These are phyloP conservation scores for Girardinichthys multiradiatus DNA, from an alignment of 2,113 vertebrate genomes.

Conservation along the genomic window DNA sequence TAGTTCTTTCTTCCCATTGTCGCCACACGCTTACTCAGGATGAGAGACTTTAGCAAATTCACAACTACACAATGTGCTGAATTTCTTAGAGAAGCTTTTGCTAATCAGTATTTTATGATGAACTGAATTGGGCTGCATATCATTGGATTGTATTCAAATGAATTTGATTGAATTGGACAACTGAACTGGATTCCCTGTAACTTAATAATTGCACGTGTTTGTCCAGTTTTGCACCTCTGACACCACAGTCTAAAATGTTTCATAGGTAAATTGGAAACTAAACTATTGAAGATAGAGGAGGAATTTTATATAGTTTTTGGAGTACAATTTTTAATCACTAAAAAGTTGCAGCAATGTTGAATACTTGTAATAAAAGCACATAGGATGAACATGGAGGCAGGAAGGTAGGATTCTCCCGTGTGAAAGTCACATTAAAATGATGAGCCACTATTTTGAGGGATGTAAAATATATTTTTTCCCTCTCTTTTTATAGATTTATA, in stretches of 20 bases:
- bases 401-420: neutral
- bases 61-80: too few species aligned
- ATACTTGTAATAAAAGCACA: neutral
- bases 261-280: slow-evolving; percentile 10
- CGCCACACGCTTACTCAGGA: too few species aligned
- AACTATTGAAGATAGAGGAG: neutral
- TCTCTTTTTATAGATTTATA: slow-evolving; percentile 40
- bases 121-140: neutral
- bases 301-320: neutral
- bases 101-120: neutral
- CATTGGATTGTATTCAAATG: too few species aligned
- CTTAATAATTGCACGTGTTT: neutral
- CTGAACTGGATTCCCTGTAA: too few species aligned
- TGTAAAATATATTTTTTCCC: slow-evolving; percentile 20
- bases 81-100: neutral
- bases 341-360: neutral
- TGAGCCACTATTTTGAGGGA: slow-evolving; percentile 24
- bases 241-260: neutral
- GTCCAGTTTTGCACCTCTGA: neutral
- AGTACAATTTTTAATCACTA: neutral
- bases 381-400: neutral
- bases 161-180: too few species aligned
- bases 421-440: slow-evolving; percentile 35
- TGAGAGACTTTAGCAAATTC: too few species aligned
- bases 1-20: too few species aligned